These are phyloP conservation scores for Drosophila novamexicana DNA, from an alignment of 1,140 invertebrate species.

Conservation along the genomic window DNA sequence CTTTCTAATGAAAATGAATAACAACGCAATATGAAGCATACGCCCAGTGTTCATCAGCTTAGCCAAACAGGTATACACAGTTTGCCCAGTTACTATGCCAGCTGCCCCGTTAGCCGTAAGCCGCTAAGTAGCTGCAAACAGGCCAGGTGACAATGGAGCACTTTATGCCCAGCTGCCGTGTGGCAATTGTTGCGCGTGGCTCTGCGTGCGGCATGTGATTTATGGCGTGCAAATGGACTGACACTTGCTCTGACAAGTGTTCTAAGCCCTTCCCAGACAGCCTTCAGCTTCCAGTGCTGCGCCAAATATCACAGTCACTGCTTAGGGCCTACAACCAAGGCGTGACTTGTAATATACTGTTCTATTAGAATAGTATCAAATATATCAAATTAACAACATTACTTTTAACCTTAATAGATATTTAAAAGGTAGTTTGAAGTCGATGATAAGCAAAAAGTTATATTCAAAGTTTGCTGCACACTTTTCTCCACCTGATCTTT, in stretches of 20 bases:
- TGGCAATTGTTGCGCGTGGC: slow-evolving; percentile 28
- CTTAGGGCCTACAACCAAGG: background rate
- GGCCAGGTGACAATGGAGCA: slow-evolving; percentile 18
- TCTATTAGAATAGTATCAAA: no score
- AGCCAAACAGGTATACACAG: background rate
- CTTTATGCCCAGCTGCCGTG: background rate
- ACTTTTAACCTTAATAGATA: no score
- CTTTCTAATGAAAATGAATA: slow-evolving; percentile 37
- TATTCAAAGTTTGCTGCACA: no score
- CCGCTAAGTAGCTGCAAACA: slow-evolving; percentile 25
- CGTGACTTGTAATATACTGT: background rate
- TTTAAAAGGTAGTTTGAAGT: no score
- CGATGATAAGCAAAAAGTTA: no score
- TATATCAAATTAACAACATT: no score
- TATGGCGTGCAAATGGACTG: slow-evolving; percentile 66
- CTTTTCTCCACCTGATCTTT: no score
- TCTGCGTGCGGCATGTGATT: slow-evolving; percentile 55
- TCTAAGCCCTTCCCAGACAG: slow-evolving; percentile 32
- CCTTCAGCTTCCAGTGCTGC: background rate
- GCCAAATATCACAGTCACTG: background rate
- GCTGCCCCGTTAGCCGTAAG: slow-evolving; percentile 5
- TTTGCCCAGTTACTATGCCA: background rate
- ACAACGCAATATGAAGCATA: slow-evolving; percentile 30
- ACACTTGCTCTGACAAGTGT: slow-evolving; percentile 57
- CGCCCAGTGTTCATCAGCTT: slow-evolving; percentile 9